Evolutionary conservation across 2,113 vertebrate genomes (phyloP), one percentile per base, ranked within the genome.

Genomic region (Solea solea): DNA sequence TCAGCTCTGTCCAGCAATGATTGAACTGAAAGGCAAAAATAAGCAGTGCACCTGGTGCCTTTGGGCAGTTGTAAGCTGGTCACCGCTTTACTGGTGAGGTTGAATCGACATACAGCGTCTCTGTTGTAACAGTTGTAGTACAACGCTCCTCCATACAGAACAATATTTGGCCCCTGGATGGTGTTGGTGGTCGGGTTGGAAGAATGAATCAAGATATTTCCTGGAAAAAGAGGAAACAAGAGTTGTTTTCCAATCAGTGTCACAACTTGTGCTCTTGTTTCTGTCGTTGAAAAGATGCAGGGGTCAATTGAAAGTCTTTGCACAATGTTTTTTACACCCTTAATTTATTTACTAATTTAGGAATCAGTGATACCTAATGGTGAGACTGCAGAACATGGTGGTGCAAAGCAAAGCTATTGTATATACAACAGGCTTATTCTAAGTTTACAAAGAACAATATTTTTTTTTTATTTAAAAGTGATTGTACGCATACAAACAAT

Each of bases 71-170:
- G 4, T 39, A 82, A 8, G 0, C 34, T 79, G 21, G 73, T 72
- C 12, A 94, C 9, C 7, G 54, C 56, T 39, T 84, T 88, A 51
- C 51, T 4, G 7, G 83, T 90, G 63, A 94, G 69, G 84, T 93
- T 90, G 66, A 94, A 94, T 58, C 78, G 76, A 72, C 94, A 94
- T 39, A 94, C 78, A 0, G 40, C n/a, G 1, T 55, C 65, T 8
- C 15, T 25, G 72, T 93, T 91, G 83, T 93, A 94, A 65, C 93
- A 94, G 83, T 86, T 82, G 80, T 93, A 94, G 74, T 93, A 94
- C 28, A 93, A 76, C 0, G 91, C 87, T 0, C 69, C 85, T 14
- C 48, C 81, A 3, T 91, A 93, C 73, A 93, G 54, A 45, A 92
- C 89, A 7, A 80, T 81, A 11, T 93, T 93, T 0, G 93, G 87